phyloP scores from a whole-genome alignment of 2,113 vertebrate genomes.

The Urocitellus parryii region DNA sequence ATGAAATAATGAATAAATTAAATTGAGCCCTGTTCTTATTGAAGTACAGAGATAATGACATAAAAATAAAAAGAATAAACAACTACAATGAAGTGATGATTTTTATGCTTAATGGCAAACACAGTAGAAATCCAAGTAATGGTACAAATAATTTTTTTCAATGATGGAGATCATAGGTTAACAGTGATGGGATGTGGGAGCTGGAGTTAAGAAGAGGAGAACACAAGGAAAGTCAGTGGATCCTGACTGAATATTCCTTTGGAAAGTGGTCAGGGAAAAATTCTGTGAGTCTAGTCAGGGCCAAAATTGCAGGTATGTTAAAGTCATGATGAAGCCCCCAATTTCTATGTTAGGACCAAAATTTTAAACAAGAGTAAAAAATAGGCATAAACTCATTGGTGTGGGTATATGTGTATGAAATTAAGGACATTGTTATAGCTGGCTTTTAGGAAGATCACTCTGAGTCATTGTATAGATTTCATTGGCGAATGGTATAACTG shows the following conservation, averaged over 20 bases:
- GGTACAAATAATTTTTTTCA: not conserved
- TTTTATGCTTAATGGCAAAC: not conserved
- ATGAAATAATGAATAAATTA: not conserved
- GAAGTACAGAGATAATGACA: not conserved
- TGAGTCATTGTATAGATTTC: not conserved
- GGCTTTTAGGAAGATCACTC: not conserved
- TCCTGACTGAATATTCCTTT: not conserved
- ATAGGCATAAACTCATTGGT: not conserved
- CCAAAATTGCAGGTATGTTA: not conserved
- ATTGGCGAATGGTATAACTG: not conserved
- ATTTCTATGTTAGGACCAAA: not conserved
- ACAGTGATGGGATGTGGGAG: rapidly evolving
- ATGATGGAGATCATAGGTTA: not conserved
- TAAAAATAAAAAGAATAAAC: not conserved
- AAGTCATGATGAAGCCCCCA: not conserved
- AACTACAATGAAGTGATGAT: not conserved
- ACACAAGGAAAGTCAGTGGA: not conserved
- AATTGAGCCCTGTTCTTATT: not conserved
- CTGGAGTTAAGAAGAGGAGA: rapidly evolving
- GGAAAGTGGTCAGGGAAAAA: not conserved
- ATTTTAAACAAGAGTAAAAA: not conserved
- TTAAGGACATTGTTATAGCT: not conserved
- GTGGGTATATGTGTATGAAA: not conserved
- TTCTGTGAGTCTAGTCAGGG: not conserved
- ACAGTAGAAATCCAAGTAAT: not conserved